Evolutionary conservation across 2,113 vertebrate species (phyloP), one percentile per base, ranked within the genome.

Genomic region (Xiphophorus hellerii): DNA sequence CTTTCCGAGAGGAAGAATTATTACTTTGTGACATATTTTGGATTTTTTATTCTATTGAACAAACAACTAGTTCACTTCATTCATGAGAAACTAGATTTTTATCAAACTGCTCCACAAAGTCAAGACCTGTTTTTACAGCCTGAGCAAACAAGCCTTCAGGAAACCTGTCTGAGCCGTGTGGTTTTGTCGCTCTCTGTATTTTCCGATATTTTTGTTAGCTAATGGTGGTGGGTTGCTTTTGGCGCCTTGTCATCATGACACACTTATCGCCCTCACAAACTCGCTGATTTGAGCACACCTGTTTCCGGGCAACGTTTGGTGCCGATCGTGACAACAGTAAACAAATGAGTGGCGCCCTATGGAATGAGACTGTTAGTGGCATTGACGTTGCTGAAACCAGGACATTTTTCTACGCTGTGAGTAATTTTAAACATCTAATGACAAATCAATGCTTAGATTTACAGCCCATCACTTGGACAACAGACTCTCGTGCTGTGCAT

Each of bases 271-370:
- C 73, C 76, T 74, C 67, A 22, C 71, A 78, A 58, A 64, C 66
- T 81, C 61, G 60, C 71, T 77, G 44, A 3, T 71, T 66, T 0
- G 7, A 66, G 51, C 73, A 30, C 69, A 78, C 62, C 76, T 69
- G 92, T 92, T 92, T 81, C 90, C 68, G 2, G 60, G 92, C 85
- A 89, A 91, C 81, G 7, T 80, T 66, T 79, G 62, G 51, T 60
- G 64, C n/a, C 5, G 35, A 60, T 69, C 4, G 22, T 33, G 33
- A 72, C 83, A 71, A 82, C 84, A 84, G 33, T 69, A 87, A 88
- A 89, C 76, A 88, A 78, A 83, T 42, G 42, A 69, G 35, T 13
- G 28, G 28, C 64, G 83, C 33, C 15, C 62, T 9, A 74, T 68
- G 64, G 74, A 30, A 42, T 62, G 20, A 65, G 29, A 9, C 60